Conservation (phyloP, 2,888 invertebrate species). For the Chloroclystis v-ata region DNA sequence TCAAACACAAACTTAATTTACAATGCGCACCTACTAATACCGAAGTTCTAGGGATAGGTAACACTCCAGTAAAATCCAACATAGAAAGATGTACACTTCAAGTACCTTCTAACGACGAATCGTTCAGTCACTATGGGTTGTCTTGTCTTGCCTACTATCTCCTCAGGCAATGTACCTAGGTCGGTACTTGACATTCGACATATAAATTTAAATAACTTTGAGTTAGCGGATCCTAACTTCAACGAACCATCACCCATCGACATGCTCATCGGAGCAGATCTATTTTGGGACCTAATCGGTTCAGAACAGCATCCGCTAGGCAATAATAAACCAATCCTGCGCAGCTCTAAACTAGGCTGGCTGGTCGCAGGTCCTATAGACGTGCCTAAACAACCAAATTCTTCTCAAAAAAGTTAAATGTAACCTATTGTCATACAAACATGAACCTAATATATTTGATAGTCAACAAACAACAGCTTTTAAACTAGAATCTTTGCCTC, state of each 20-base stretch:
- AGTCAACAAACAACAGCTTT: neutral
- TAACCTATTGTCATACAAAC: neutral
- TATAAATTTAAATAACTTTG: neutral
- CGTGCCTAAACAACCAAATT: too few relatives aligned
- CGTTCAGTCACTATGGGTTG: neutral
- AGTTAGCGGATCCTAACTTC: constrained; percentile 19
- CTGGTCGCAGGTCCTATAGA: too few relatives aligned
- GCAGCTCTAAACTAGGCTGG: too few relatives aligned
- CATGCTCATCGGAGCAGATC: constrained; percentile 23
- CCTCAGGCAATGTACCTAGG: neutral
- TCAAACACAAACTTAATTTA: neutral
- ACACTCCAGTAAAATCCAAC: neutral
- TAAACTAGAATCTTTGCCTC: too few relatives aligned
- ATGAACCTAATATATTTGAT: neutral
- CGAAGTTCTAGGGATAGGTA: neutral
- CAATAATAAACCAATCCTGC: too few relatives aligned
- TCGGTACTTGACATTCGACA: neutral
- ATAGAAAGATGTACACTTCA: neutral
- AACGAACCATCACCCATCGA: constrained; percentile 18
- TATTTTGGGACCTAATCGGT: constrained; percentile 25
- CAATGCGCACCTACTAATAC: neutral
- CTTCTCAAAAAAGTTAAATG: too few relatives aligned
- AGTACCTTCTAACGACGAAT: neutral
- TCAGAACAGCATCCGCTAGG: constrained; percentile 15
- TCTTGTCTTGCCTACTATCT: neutral